A percentile compares a stretch with the other conserved stretches of the same genome.
These are phyloP conservation scores for Sinocyclocheilus grahami DNA, from an alignment of 2,113 vertebrate species.

Conservation along the genomic window DNA sequence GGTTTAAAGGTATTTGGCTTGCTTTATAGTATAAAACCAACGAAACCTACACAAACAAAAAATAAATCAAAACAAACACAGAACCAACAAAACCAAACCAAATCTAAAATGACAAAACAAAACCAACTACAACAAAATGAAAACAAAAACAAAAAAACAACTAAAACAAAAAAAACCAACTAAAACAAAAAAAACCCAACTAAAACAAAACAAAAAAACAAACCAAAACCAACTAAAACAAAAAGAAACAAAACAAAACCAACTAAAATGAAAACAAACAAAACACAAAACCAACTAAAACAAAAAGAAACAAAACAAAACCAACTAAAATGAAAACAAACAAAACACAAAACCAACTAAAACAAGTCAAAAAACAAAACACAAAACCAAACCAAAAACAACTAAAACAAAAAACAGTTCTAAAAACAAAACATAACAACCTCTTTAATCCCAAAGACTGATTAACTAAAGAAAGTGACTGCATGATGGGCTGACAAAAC, in stretches of 20 bases:
- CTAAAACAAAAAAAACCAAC: too few species aligned
- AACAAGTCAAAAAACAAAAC: background rate
- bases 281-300: background rate
- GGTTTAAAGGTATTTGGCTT: background rate
- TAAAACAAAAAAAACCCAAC: too few species aligned
- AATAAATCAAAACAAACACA: background rate
- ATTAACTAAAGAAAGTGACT: background rate
- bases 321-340: background rate
- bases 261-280: too few species aligned
- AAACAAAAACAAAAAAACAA: too few species aligned
- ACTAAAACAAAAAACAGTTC: background rate
- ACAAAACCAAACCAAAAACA: background rate
- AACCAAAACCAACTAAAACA: too few species aligned
- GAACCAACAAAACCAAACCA: background rate
- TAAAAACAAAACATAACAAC: background rate
- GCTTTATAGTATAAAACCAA: background rate
- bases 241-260: too few species aligned
- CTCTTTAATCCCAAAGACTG: background rate
- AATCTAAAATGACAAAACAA: too few species aligned
- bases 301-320: background rate
- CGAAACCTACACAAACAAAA: background rate
- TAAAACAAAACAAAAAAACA: too few species aligned
- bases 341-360: background rate
- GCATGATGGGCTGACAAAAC: background rate
- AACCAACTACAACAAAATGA: too few species aligned